These are phyloP conservation scores for Polyploca ridens DNA, from an alignment of 2,888 invertebrate species.

Conservation along the genomic window DNA sequence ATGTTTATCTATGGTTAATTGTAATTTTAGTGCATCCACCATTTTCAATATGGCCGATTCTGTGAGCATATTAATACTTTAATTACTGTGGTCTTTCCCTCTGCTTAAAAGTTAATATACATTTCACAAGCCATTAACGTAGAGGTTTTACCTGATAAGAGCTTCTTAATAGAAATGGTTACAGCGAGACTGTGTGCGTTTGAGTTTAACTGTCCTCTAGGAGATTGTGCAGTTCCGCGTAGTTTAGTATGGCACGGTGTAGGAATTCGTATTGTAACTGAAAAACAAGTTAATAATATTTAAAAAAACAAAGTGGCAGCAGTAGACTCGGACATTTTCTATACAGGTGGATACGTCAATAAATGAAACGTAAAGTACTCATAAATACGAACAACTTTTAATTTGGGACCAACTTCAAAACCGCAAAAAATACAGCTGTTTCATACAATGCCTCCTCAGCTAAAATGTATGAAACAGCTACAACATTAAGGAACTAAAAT, in stretches of 20 bases:
- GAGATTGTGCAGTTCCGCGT: slow-evolving; percentile 93
- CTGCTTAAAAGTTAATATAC: neutral
- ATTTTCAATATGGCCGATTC: neutral
- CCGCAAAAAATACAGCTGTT: too few species aligned
- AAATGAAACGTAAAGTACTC: too few species aligned
- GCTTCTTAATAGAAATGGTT: neutral
- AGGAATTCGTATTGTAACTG: slow-evolving; percentile 97
- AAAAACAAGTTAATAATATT: slow-evolving; percentile 39
- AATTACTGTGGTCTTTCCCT: neutral
- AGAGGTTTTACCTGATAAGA: slow-evolving; percentile 5
- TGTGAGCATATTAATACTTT: neutral
- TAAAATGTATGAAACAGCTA: too few species aligned
- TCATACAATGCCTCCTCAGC: too few species aligned
- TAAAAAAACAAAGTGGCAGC: too few species aligned
- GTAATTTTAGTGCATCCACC: neutral
- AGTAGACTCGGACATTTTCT: too few species aligned
- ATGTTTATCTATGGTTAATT: neutral
- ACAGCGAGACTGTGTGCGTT: neutral
- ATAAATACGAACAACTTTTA: too few species aligned
- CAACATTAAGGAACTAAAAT: too few species aligned
- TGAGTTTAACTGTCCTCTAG: slow-evolving; percentile 83
- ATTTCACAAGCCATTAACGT: slow-evolving; percentile 1
- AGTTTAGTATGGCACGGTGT: slow-evolving; percentile 95
- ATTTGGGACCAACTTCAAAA: too few species aligned
- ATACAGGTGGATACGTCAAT: too few species aligned